A percentile compares a stretch with the other conserved stretches of the same genome.
Conservation (phyloP, 2,888 invertebrate genomes). For the Aquatica leii region DNA sequence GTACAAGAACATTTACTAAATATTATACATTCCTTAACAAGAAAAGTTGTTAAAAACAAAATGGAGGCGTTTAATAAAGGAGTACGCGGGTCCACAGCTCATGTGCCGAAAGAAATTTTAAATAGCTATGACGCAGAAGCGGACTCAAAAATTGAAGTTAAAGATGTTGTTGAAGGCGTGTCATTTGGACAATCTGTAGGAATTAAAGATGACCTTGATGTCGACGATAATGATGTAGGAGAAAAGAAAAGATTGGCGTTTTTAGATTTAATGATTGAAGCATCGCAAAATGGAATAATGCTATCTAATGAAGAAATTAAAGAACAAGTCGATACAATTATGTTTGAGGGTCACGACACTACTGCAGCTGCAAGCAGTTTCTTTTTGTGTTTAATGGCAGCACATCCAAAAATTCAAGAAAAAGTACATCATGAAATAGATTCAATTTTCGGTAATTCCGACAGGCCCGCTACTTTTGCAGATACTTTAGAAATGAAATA, state of each 20-base stretch:
- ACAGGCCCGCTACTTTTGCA: constrained; percentile 77
- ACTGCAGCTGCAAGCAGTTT: constrained; percentile 89
- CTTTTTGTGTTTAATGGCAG: constrained; percentile 82
- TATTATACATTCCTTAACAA: constrained; percentile 81
- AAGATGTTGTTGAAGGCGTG: constrained; percentile 68
- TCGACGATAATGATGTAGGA: constrained; percentile 82
- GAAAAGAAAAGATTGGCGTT: constrained; percentile 87
- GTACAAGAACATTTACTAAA: constrained; percentile 77
- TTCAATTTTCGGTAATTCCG: constrained; percentile 79
- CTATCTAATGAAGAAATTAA: constrained; percentile 82
- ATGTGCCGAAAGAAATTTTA: constrained; percentile 53
- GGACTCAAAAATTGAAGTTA: constrained; percentile 50
- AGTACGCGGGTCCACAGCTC: constrained; percentile 58
- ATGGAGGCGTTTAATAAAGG: constrained; percentile 67
- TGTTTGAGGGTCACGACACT: constrained; percentile 89
- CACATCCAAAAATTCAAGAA: constrained; percentile 80
- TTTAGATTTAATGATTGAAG: constrained; percentile 87
- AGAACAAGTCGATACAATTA: constrained; percentile 87
- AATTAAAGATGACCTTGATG: constrained; percentile 78
- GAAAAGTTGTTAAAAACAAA: constrained; percentile 72
- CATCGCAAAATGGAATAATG: constrained; percentile 77
- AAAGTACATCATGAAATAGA: constrained; percentile 77
- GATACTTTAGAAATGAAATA: constrained; percentile 85
- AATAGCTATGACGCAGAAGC: constrained; percentile 54
- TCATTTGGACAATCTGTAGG: constrained; percentile 68